Evolutionary conservation across 2,797 vertebrate genomes (phyloP).

Genomic region (Mus spretus): DNA sequence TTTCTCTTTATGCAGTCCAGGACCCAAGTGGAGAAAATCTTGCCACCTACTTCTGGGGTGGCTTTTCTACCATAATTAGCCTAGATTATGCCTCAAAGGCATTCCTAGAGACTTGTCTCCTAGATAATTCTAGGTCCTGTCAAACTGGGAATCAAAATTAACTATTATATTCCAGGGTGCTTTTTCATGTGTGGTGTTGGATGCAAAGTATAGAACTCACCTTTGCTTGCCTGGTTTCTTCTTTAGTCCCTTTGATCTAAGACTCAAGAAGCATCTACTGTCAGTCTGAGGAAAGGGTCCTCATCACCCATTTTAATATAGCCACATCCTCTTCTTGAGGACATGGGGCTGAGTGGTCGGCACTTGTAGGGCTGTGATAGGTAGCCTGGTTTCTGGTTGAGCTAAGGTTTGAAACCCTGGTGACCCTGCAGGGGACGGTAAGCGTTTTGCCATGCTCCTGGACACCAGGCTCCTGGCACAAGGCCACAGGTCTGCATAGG

Average conservation of each 20-base stretch:
- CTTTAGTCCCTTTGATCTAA: constrained; percentile 69
- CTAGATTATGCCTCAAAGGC: background rate
- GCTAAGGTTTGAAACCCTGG: no score
- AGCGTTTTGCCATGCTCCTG: no score
- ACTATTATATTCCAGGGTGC: background rate
- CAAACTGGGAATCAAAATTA: background rate
- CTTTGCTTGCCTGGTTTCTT: constrained; percentile 72
- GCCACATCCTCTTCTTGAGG: constrained; percentile 66
- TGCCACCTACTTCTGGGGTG: background rate
- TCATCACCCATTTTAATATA: constrained; percentile 50
- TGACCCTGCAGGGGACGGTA: no score
- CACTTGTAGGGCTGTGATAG: background rate
- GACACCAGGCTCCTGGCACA: no score
- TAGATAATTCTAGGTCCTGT: background rate
- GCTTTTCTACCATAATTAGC: background rate
- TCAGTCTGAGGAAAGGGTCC: constrained; percentile 60
- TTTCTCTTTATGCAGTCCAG: background rate
- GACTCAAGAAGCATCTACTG: constrained; percentile 54
- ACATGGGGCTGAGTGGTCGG: constrained; percentile 60
- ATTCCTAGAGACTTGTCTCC: background rate
- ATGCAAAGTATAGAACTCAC: constrained; percentile 41
- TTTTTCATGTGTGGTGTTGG: background rate
- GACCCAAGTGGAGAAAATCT: background rate
- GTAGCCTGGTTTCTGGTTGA: no score
- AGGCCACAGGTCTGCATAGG: no score